phyloP scores from a whole-genome alignment of 53 echinoderm and acorn worm species.

The Echinometra lucunter region DNA sequence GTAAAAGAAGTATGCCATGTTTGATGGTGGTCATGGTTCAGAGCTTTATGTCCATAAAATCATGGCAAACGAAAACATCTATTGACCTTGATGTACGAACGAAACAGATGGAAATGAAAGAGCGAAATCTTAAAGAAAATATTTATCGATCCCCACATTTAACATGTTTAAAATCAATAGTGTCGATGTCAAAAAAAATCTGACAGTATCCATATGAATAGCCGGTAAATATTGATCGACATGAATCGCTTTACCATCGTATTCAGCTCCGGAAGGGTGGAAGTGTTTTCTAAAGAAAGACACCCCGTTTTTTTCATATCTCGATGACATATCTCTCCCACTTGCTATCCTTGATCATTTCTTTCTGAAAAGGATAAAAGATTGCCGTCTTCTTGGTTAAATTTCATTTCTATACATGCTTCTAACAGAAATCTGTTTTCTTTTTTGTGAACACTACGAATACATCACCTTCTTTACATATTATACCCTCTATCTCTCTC shows the following conservation, averaged over 20 bases:
- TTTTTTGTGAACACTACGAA: too few species aligned
- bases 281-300: neutral
- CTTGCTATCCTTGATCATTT: neutral
- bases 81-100: neutral
- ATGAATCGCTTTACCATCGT: neutral
- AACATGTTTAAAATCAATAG: conserved; percentile 5
- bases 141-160: neutral
- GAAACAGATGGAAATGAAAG: neutral
- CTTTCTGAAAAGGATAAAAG: neutral
- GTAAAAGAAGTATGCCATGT: neutral
- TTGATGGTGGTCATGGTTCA: neutral
- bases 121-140: neutral
- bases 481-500: neutral
- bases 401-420: neutral
- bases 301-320: neutral
- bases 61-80: neutral
- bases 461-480: too few species aligned
- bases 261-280: neutral
- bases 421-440: neutral
- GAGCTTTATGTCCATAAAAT: neutral
- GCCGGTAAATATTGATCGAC: neutral
- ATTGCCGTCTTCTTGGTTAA: neutral
- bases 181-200: neutral
- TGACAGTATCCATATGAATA: neutral
- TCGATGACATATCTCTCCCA: neutral